Base-by-base conservation (phyloP, 2,888 invertebrate species). In the Dastarcus helophoroides region DNA sequence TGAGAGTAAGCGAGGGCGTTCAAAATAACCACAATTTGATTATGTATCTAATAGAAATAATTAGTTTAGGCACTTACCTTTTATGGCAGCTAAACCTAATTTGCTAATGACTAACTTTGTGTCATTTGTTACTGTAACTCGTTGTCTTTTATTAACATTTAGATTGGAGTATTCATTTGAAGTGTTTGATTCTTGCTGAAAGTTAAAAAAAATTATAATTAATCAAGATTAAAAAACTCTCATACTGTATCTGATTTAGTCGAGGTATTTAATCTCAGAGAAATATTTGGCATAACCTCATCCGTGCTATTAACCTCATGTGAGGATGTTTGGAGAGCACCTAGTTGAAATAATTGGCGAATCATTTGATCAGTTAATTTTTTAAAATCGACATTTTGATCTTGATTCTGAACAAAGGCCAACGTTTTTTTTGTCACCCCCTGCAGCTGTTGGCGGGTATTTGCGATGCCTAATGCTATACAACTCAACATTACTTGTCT, bases 71-170 rank as follows among this genome's bases (percentile, higher is more conserved):
- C n/a, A n/a, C n/a, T n/a, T n/a, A 45, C 83, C 86, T 71, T 81
- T 85, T 46, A 86, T 83, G 14, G 88, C 81, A 2, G 91, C 89
- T 40, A 63, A 68, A 7, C 91, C 91, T 14, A 90, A 60, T 39
- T 64, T 63, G 41, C 76, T 80, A 17, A 81, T 66, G 24, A 67
- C 42, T 29, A 56, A 32, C 42, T 52, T 54, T 4, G 50, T 53
- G 31, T 45, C 37, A n/a, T n/a, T n/a, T n/a, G n/a, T n/a, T n/a
- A 41, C 31, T 8, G 31, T 11, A 14, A 36, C 21, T 14, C 22
- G 29, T 24, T 31, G 32, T 31, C 31, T 36, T 10, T 29, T 32
- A 23, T 29, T 35, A 13, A 10, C 7, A 12, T 29, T 36, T 26
- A 14, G 27, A 13, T 29, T 15, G 2, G n/a, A n/a, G n/a, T n/a